phyloP scores from a whole-genome alignment of 2,113 vertebrate species.

The Prietella phreatophila region DNA sequence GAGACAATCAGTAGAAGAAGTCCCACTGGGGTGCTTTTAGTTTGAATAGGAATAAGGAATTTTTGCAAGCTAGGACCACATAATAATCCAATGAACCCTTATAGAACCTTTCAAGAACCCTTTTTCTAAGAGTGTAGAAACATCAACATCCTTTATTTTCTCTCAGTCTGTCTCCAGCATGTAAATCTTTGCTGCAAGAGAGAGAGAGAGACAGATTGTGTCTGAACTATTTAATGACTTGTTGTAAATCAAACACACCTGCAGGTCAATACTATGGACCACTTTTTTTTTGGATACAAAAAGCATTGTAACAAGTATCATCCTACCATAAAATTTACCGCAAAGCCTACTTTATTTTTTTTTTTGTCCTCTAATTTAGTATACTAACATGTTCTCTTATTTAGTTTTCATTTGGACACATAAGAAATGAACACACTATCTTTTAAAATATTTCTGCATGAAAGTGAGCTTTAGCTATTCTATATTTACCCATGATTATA shows the following conservation, averaged over 20 bases:
- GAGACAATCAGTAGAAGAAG: neutral
- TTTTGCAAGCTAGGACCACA: neutral
- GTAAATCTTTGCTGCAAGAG: slow-evolving; percentile 15
- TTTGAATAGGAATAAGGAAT: slow-evolving; percentile 37
- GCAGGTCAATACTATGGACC: slow-evolving; percentile 21
- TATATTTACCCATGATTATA: slow-evolving; percentile 15
- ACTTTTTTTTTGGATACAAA: slow-evolving; percentile 8
- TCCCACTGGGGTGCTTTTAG: slow-evolving; percentile 13
- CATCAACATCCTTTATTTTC: neutral
- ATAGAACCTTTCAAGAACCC: neutral
- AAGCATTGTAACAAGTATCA: slow-evolving; percentile 49
- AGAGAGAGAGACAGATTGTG: slow-evolving; percentile 26
- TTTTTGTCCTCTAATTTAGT: slow-evolving; percentile 61
- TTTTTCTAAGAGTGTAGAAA: slow-evolving; percentile 1
- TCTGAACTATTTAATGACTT: slow-evolving; percentile 21
- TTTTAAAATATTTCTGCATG: slow-evolving; percentile 33
- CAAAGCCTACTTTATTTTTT: slow-evolving; percentile 72
- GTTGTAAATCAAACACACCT: slow-evolving; percentile 6
- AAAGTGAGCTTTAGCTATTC: slow-evolving; percentile 13
- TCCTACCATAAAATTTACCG: slow-evolving; percentile 57
- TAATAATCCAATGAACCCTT: neutral
- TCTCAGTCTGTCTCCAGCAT: neutral
- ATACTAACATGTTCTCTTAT: slow-evolving; percentile 53
- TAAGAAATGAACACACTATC: slow-evolving; percentile 41
- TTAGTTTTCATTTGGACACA: slow-evolving; percentile 21